A percentile compares a stretch with the other conserved stretches of the same genome.
phyloP scores from a whole-genome alignment of 2,797 vertebrate genomes.

The Acanthis flammea region DNA sequence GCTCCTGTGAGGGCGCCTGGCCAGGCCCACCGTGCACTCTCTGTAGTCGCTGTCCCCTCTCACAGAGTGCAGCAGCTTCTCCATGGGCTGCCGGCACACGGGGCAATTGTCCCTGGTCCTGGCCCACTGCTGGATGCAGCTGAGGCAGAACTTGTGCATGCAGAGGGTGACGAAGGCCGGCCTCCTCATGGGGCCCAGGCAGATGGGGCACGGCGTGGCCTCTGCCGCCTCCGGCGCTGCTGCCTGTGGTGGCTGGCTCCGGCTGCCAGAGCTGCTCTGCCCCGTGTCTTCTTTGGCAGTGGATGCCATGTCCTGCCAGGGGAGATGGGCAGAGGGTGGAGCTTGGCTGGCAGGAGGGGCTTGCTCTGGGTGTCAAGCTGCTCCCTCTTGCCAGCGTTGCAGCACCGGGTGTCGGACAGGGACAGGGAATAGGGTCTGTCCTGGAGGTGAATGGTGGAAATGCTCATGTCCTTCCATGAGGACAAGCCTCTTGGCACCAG shows the following conservation, averaged over 20 bases:
- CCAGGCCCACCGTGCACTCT: rapidly evolving
- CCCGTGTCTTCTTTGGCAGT: not conserved
- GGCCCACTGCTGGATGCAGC: not conserved
- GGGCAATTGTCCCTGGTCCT: not conserved
- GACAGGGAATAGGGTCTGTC: not conserved
- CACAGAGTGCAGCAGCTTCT: not conserved
- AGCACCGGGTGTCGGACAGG: rapidly evolving
- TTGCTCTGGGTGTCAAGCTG: rapidly evolving
- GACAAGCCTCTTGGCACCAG: rapidly evolving
- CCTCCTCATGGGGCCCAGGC: not conserved
- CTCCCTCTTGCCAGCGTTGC: not conserved
- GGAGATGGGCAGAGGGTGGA: not conserved
- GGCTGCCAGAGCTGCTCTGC: not conserved
- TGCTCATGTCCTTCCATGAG: not conserved
- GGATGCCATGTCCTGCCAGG: not conserved
- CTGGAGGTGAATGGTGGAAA: not conserved
- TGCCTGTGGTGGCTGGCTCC: rapidly evolving
- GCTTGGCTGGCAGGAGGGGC: not conserved
- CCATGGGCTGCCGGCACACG: not conserved
- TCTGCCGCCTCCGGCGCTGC: not conserved
- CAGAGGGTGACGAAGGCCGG: not conserved
- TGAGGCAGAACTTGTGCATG: not conserved
- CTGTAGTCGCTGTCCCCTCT: not conserved
- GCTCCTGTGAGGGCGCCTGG: rapidly evolving
- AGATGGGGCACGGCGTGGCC: not conserved